Evolutionary conservation across 2,797 vertebrate genomes (phyloP).

Genomic region (Salmo trutta): DNA sequence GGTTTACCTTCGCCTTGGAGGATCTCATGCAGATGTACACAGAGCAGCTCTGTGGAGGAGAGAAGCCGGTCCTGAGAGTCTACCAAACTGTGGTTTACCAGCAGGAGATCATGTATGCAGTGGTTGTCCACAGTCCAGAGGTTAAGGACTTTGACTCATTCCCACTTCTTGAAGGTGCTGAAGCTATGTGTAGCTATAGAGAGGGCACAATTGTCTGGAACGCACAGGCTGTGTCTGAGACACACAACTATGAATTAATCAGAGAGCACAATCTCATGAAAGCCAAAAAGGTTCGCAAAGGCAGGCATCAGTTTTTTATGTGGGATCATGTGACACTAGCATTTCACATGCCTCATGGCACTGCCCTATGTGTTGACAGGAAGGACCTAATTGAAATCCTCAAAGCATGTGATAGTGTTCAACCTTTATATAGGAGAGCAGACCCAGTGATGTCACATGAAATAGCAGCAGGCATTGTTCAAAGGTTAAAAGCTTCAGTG

Average conservation of each 20-base stretch:
- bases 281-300: too few species aligned
- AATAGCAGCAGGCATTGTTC: too few species aligned
- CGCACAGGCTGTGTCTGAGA: conserved; percentile 34
- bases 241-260: neutral
- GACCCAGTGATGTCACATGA: too few species aligned
- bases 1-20: conserved; percentile 22
- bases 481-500: too few species aligned
- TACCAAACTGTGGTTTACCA: conserved; percentile 13
- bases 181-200: conserved; percentile 2
- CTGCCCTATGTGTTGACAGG: too few species aligned
- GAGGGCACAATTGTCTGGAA: conserved; percentile 31
- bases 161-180: neutral
- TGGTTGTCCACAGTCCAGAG: conserved; percentile 40
- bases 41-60: conserved; percentile 26
- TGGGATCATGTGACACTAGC: conserved; percentile 40
- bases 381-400: too few species aligned
- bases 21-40: conserved; percentile 17
- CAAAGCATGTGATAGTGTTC: too few species aligned
- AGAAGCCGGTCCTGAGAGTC: conserved; percentile 8
- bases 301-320: conserved; percentile 18
- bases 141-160: neutral
- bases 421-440: too few species aligned
- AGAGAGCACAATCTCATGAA: neutral
- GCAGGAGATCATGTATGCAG: conserved; percentile 12
- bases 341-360: conserved; percentile 24